Evolutionary conservation across 2,888 invertebrate genomes (phyloP), one percentile per base, ranked within the genome.

Genomic region (Helobdella robusta): DNA sequence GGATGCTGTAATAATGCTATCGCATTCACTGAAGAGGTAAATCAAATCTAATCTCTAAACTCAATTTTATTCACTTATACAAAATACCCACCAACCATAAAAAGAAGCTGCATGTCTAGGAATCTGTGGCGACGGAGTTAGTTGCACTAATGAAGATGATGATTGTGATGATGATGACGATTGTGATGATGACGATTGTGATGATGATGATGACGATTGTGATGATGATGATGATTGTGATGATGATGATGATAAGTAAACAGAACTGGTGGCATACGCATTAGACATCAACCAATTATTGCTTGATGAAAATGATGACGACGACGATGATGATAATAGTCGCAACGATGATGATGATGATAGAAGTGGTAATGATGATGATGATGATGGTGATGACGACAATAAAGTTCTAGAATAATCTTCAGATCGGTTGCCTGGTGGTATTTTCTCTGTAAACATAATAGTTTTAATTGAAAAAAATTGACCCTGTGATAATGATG

Each of bases 181-280:
- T 56, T 56, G n/a, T 11, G 56, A 30, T 2, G 8, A 30, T 5
- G 48, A 25, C 5, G 48, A 48, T 6, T 48, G 20, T 18, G 15
- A 48, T 6, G 48, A 48, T 6, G 48, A 48, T 5, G 48, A 20
- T 5, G 48, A 23, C n/a, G 48, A 15, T 3, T 20, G 25, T 4
- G 48, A 48, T 20, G 48, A 48, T 23, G 48, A 48, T 30, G 25
- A 56, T n/a, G n/a, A n/a, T n/a, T n/a, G n/a, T n/a, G n/a, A n/a
- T n/a, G n/a, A n/a, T 2, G 56, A 56, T 25, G 30, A 30, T 8
- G 56, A 1, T 30, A 28, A 28, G 23, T n/a, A 56, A 5, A 32
- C 28, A 56, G 56, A n/a, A n/a, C n/a, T n/a, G n/a, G n/a, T n/a
- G n/a, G n/a, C n/a, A n/a, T n/a, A n/a, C n/a, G n/a, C n/a, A n/a